Evolutionary conservation across 1,140 invertebrate genomes (phyloP), one percentile per base, ranked within the genome.

Genomic region (Achroia grisella): DNA sequence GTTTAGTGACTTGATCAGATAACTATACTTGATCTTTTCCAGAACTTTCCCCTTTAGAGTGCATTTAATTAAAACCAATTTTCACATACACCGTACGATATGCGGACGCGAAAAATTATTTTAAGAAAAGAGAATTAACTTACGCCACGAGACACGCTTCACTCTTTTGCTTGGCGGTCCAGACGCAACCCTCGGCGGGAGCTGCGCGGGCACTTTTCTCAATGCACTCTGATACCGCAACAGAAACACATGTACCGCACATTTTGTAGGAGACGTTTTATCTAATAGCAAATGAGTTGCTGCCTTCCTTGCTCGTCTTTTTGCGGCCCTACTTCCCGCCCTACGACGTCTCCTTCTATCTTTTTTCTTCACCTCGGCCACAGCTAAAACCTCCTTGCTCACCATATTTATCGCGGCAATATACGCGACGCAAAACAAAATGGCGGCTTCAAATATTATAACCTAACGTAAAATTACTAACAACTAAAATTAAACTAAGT

Each of bases 61-160:
- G n/a, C n/a, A n/a, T n/a, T n/a, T n/a, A n/a, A n/a, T n/a, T n/a
- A n/a, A n/a, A n/a, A n/a, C n/a, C n/a, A n/a, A n/a, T n/a, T n/a
- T n/a, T n/a, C n/a, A n/a, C n/a, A n/a, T n/a, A n/a, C n/a, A n/a
- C n/a, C n/a, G n/a, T n/a, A n/a, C n/a, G n/a, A 23, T 23, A 3
- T 3, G 17, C 17, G 17, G 17, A n/a, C n/a, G 17, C 17, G 6
- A 23, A 23, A 23, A 23, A 6, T 6, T 23, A 23, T 2, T 23
- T 23, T 23, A 23, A 23, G 6, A 3, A 23, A 23, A 23, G 2
- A 23, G 2, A 23, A 23, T 23, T 23, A 23, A 76, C 80, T 84
- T 65, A 84, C 80, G 56, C 80, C 80, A 85, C 8, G 80, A 85
- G 5, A 85, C 80, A 3, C 80, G 62, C 35, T 84, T 84, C 32